Percentiles rank a stretch among this genome's conserved stretches.
These are phyloP conservation scores for Anarsia innoxiella DNA, from an alignment of 2,888 invertebrate species.

Conservation along the genomic window DNA sequence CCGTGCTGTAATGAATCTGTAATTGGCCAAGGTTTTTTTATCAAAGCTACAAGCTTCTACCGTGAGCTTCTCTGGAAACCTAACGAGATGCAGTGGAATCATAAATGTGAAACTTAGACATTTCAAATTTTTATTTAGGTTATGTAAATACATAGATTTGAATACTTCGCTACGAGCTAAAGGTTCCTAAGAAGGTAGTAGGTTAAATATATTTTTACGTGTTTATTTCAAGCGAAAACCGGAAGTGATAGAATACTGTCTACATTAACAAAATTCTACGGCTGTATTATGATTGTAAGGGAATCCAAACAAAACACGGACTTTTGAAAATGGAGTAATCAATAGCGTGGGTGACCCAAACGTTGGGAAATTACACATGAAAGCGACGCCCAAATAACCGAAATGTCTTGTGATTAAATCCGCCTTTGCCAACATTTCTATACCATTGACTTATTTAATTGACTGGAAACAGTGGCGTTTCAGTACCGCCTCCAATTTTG, in stretches of 20 bases:
- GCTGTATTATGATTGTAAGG: not conserved
- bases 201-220: not conserved
- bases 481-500: slow-evolving; percentile 38
- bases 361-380: slow-evolving; percentile 49
- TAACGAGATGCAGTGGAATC: slow-evolving; percentile 6
- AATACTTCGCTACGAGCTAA: too few species aligned
- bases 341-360: not conserved
- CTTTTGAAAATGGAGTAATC: not conserved
- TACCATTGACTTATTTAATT: slow-evolving; percentile 58
- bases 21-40: slow-evolving; percentile 22
- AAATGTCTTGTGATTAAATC: slow-evolving; percentile 56
- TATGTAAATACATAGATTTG: not conserved
- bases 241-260: not conserved
- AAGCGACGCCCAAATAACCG: slow-evolving; percentile 43
- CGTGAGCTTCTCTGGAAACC: slow-evolving; percentile 2
- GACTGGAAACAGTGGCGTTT: slow-evolving; percentile 49
- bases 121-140: not conserved
- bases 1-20: slow-evolving; percentile 31
- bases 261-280: not conserved
- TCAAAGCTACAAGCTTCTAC: slow-evolving; percentile 4
- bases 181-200: too few species aligned
- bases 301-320: not conserved
- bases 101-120: not conserved
- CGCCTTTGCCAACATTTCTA: slow-evolving; percentile 49
- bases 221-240: not conserved